A percentile compares a stretch with the other conserved stretches of the same genome.
These are phyloP conservation scores for Drosophila meridionalis DNA, from an alignment of 2,888 invertebrate genomes.

Conservation along the genomic window DNA sequence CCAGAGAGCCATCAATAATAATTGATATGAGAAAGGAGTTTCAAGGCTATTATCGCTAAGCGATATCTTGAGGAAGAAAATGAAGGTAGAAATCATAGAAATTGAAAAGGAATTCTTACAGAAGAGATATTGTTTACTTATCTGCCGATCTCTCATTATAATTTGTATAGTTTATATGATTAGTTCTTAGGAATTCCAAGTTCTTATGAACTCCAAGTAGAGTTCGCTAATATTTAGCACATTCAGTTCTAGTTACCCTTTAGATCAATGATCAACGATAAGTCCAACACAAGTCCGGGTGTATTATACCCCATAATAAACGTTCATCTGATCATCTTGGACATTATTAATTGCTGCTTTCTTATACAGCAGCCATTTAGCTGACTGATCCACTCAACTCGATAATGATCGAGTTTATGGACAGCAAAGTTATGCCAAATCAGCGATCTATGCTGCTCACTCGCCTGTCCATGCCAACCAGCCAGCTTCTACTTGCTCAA, in stretches of 20 bases:
- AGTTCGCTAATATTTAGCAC: no score
- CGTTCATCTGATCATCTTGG: background rate
- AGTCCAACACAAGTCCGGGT: background rate
- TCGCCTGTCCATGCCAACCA: background rate
- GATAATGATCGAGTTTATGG: background rate
- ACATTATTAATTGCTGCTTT: background rate
- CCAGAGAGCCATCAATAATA: conserved; percentile 5
- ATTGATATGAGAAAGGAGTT: conserved; percentile 10
- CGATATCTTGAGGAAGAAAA: background rate
- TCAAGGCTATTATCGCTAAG: conserved; percentile 3
- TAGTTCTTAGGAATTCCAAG: background rate
- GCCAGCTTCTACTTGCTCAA: conserved; percentile 37
- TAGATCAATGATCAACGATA: background rate
- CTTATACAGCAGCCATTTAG: background rate
- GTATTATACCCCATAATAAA: background rate
- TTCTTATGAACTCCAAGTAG: no score
- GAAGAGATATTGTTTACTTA: background rate
- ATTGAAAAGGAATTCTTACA: background rate
- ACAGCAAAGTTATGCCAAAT: conserved; percentile 3
- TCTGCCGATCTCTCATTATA: background rate
- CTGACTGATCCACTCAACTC: background rate
- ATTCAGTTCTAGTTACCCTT: background rate
- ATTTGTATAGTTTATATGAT: background rate
- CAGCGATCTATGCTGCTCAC: background rate
- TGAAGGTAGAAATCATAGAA: background rate